Evolutionary conservation across 1,140 invertebrate species (phyloP).

Genomic region (Diachasmimorpha longicaudata): DNA sequence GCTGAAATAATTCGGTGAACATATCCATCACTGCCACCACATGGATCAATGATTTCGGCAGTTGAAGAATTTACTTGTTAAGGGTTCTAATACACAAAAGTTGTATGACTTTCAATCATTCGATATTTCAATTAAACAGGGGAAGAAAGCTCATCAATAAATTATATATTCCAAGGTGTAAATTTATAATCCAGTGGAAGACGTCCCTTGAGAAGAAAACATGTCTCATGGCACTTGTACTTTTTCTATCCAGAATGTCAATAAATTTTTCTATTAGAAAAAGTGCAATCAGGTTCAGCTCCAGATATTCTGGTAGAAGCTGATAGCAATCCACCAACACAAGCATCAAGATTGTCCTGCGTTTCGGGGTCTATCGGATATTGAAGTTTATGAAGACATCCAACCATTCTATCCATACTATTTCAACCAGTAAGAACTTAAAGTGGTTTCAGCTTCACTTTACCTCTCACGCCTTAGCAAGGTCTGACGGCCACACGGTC

Average conservation of each 20-base stretch:
- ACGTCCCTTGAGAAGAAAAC: too few species aligned
- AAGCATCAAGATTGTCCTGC: neutral
- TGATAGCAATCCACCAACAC: neutral
- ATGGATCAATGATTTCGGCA: too few species aligned
- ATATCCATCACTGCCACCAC: too few species aligned
- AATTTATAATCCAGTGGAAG: too few species aligned
- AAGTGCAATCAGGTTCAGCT: neutral
- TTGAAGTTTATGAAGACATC: conserved; percentile 4
- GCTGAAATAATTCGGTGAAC: too few species aligned
- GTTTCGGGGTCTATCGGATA: neutral
- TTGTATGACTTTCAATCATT: too few species aligned
- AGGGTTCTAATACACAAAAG: too few species aligned
- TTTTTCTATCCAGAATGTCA: neutral
- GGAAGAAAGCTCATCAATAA: too few species aligned
- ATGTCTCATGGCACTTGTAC: too few species aligned
- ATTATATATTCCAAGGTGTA: too few species aligned
- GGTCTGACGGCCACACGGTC: conserved; percentile 19
- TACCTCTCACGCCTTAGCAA: neutral
- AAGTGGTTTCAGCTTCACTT: conserved; percentile 9
- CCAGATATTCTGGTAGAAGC: neutral
- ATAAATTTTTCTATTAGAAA: neutral
- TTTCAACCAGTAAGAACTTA: neutral
- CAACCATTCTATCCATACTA: neutral
- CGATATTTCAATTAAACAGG: too few species aligned
- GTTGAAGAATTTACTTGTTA: too few species aligned